Evolutionary conservation across 2,797 vertebrate species (phyloP), one percentile per base, ranked within the genome.

Genomic region (Chaunax sp.): DNA sequence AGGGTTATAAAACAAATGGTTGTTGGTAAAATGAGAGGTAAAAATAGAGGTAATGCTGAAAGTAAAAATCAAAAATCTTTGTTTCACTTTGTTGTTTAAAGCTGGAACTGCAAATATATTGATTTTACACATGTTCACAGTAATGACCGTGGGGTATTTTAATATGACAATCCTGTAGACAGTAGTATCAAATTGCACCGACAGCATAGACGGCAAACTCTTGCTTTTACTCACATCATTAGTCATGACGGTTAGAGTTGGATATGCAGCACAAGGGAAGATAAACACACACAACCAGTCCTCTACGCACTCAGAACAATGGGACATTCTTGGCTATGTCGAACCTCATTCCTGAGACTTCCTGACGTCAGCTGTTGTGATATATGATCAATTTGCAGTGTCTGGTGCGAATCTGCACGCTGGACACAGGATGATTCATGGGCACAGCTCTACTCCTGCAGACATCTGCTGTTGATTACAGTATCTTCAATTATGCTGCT

Each of bases 351-450:
- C 80, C 77, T 51, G 68, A 90, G 86, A 85, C 74, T 80, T 81
- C 75, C 88, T 88, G 87, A 90, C 64, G 74, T 89, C 87, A 90
- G 74, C 73, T 89, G 81, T 89, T 89, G 86, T 89, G 88, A 90
- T 82, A 83, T 84, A 78, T 26, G 79, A 90, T 83, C 64, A 19
- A 72, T 65, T 74, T 1, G 43, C 18, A 20, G 79, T 30, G 54
- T 69, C 78, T 85, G 44, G 63, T 66, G 57, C 7, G 71, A 47
- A 68, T 69, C 72, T 59, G 79, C 66, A 66, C 9, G 14, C 51
- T 51, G 37, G 57, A 67, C 67, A 54, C 51, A 2, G 61, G 49
- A 78, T 84, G 84, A 89, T 85, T 85, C 80, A 82, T 61, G 49
- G 68, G 66, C 64, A 80, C 77, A 65, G 67, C 67, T 75, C 61